Evolutionary conservation across 2,888 invertebrate species (phyloP).

Genomic region (Folsomia manolachei): DNA sequence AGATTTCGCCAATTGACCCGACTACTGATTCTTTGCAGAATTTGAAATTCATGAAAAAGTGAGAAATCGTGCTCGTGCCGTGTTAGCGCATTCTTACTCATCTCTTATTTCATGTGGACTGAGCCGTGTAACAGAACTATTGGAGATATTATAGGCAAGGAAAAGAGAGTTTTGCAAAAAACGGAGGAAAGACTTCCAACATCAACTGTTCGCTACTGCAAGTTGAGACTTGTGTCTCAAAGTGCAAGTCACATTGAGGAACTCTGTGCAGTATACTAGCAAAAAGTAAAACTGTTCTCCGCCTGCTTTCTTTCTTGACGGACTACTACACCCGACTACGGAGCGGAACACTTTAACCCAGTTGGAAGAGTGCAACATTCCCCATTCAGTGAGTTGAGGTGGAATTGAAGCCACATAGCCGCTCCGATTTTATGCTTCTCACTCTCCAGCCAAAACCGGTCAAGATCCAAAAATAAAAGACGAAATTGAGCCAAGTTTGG

Average conservation of each 20-base stretch:
- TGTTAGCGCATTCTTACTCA: not conserved
- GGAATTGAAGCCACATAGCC: not conserved
- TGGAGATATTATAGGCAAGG: not conserved
- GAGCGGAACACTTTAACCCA: not conserved
- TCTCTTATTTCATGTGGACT: not conserved
- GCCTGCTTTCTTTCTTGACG: not conserved
- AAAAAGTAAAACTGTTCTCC: not conserved
- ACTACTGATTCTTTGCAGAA: not conserved
- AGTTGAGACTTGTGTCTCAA: not conserved
- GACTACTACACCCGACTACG: not conserved
- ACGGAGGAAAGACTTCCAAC: not conserved
- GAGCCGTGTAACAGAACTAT: not conserved
- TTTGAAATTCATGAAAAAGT: not conserved
- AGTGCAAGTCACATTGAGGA: not conserved
- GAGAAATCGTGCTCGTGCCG: not conserved
- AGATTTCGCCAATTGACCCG: not conserved
- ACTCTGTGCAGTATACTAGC: not conserved
- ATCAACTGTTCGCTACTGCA: not conserved
- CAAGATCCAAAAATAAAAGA: slow-evolving; percentile 8
- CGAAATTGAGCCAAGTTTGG: slow-evolving; percentile 12
- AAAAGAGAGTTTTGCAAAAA: not conserved
- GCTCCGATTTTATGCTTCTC: not conserved
- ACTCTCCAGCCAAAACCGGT: not conserved
- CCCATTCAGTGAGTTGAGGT: not conserved
- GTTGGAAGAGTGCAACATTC: not conserved